Percentiles rank a stretch among this genome's conserved stretches.
Evolutionary conservation across 1,140 invertebrate species (phyloP).

Genomic region (Cydia pomonella): DNA sequence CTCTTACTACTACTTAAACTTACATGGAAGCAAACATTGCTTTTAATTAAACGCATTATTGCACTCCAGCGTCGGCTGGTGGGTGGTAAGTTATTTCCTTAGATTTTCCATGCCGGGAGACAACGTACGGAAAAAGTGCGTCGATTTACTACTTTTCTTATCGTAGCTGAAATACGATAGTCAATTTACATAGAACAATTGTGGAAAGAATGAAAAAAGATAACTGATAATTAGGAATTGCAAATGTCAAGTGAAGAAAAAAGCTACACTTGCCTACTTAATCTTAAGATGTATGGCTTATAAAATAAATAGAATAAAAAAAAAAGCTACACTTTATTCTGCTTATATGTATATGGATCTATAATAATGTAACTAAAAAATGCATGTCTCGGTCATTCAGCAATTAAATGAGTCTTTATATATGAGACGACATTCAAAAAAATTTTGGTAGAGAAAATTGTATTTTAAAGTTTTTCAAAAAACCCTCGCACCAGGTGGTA

Average conservation of each 20-base stretch:
- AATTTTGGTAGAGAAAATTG: no score
- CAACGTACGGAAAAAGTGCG: neutral
- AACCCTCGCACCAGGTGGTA: no score
- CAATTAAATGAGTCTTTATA: no score
- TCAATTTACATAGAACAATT: neutral
- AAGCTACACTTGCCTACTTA: no score
- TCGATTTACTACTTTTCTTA: neutral
- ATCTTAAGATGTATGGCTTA: no score
- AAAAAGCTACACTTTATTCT: no score
- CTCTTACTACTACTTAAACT: slow-evolving; percentile 42
- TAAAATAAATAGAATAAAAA: no score
- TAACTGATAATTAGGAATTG: neutral
- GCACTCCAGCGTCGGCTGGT: slow-evolving; percentile 36
- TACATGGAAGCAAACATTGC: slow-evolving; percentile 46
- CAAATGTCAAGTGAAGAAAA: neutral
- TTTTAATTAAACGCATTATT: slow-evolving; percentile 51
- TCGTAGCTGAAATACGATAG: neutral
- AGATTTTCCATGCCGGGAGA: neutral
- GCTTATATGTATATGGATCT: no score
- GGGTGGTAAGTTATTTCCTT: neutral
- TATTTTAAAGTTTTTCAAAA: no score
- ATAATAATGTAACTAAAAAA: no score
- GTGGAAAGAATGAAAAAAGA: neutral
- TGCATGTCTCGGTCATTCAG: no score
- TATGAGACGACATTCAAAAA: no score